These are phyloP conservation scores for Podarcis cretensis DNA, from an alignment of 2,113 vertebrate species.

Conservation along the genomic window DNA sequence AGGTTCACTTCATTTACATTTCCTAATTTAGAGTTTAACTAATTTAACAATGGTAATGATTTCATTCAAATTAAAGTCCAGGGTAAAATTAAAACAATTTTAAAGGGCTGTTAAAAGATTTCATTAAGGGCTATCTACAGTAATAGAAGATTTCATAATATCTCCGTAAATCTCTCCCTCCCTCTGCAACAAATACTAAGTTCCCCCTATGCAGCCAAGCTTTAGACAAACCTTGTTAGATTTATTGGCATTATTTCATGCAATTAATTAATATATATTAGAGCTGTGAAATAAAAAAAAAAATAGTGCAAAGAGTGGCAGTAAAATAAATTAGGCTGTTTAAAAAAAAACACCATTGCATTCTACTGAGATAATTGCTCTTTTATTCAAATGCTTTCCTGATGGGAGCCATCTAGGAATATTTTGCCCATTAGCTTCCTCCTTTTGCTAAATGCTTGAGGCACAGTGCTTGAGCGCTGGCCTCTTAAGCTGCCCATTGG, in stretches of 20 bases:
- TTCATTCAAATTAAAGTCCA: constrained; percentile 73
- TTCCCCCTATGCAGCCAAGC: constrained; percentile 70
- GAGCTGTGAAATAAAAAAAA: constrained; percentile 48
- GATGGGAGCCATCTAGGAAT: constrained; percentile 33
- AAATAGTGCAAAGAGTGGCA: constrained; percentile 55
- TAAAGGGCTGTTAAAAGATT: constrained; percentile 68
- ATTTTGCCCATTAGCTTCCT: constrained; percentile 35
- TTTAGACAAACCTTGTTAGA: constrained; percentile 72
- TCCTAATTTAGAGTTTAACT: constrained; percentile 76
- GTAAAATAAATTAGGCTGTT: constrained; percentile 68
- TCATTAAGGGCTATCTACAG: constrained; percentile 71
- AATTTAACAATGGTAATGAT: constrained; percentile 73
- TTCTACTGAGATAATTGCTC: constrained; percentile 61
- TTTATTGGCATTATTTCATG: constrained; percentile 75
- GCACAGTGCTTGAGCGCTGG: constrained; percentile 4
- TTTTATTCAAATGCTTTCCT: constrained; percentile 41
- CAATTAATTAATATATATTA: constrained; percentile 74
- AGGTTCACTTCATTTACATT: constrained; percentile 74
- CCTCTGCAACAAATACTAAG: constrained; percentile 64
- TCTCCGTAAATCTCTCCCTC: constrained; percentile 53
- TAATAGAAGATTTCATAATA: constrained; percentile 67
- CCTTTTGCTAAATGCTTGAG: constrained; percentile 25
- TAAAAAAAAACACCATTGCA: constrained; percentile 33
- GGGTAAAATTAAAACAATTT: constrained; percentile 68
- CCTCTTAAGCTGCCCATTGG: not conserved